Evolutionary conservation across 2,113 vertebrate genomes (phyloP).

Genomic region (Climacteris rufus): DNA sequence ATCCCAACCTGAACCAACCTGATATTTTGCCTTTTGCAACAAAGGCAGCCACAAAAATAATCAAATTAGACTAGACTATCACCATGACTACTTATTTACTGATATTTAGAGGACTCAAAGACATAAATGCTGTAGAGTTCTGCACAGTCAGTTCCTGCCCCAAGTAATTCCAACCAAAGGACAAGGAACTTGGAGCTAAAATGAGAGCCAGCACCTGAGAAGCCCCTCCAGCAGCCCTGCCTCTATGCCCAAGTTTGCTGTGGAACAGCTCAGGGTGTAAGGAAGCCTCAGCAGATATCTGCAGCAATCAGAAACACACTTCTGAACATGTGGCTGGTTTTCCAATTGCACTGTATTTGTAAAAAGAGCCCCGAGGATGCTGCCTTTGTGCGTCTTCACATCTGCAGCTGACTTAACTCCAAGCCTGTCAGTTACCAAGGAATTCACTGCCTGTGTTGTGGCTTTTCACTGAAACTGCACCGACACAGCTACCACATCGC

Average conservation of each 20-base stretch:
- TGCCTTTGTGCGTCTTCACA: neutral
- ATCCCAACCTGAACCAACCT: neutral
- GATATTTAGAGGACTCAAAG: neutral
- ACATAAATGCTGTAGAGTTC: neutral
- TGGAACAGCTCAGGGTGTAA: no score
- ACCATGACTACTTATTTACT: neutral
- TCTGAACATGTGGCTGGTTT: neutral
- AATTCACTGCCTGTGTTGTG: neutral
- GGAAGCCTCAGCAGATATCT: fast-evolving
- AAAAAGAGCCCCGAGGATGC: neutral
- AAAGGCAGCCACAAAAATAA: neutral
- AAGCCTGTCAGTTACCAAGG: fast-evolving
- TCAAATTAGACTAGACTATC: neutral
- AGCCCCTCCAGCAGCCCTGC: neutral
- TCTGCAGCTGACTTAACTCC: neutral
- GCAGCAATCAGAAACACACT: neutral
- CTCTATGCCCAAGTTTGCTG: neutral
- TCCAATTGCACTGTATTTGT: neutral
- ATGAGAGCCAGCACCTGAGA: neutral
- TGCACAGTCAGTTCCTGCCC: neutral
- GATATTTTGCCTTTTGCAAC: neutral
- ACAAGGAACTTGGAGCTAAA: neutral
- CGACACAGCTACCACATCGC: neutral
- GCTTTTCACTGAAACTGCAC: neutral
- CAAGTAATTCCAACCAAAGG: neutral